Conservation (phyloP, 2,113 vertebrate species). For the Thunnus thynnus region DNA sequence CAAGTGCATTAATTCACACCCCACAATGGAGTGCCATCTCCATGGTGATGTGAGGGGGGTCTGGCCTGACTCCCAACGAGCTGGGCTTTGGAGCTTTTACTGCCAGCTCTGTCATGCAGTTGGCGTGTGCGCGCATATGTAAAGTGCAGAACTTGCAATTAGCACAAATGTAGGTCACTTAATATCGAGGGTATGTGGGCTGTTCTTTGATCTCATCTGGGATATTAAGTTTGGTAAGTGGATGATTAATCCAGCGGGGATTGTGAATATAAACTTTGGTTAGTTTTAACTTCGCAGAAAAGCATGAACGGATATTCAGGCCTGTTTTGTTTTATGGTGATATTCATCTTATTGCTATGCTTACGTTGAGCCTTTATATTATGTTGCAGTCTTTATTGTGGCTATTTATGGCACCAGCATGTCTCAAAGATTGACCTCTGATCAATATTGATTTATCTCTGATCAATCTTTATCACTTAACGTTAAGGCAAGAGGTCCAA, state of each 20-base stretch:
- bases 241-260: slow-evolving; percentile 15
- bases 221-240: slow-evolving; percentile 38
- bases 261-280: slow-evolving; percentile 15
- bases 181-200: slow-evolving; percentile 29
- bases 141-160: slow-evolving; percentile 69
- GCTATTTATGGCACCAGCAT: background rate
- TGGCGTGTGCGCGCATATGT: slow-evolving; percentile 56
- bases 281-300: background rate
- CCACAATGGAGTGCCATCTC: slow-evolving; percentile 75
- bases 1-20: slow-evolving; percentile 74
- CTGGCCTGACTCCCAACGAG: slow-evolving; percentile 67
- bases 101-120: slow-evolving; percentile 58
- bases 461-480: background rate
- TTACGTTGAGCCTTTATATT: background rate
- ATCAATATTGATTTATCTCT: no score
- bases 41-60: slow-evolving; percentile 74
- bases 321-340: background rate
- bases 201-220: slow-evolving; percentile 1
- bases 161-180: slow-evolving; percentile 67
- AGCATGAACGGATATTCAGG: background rate
- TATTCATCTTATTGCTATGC: background rate
- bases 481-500: background rate
- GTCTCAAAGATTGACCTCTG: background rate
- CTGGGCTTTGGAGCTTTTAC: slow-evolving; percentile 56
- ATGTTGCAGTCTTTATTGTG: background rate